A percentile compares a stretch with the other conserved stretches of the same genome.
Conservation (phyloP, 2,888 invertebrate genomes). For the Cenopis cana region DNA sequence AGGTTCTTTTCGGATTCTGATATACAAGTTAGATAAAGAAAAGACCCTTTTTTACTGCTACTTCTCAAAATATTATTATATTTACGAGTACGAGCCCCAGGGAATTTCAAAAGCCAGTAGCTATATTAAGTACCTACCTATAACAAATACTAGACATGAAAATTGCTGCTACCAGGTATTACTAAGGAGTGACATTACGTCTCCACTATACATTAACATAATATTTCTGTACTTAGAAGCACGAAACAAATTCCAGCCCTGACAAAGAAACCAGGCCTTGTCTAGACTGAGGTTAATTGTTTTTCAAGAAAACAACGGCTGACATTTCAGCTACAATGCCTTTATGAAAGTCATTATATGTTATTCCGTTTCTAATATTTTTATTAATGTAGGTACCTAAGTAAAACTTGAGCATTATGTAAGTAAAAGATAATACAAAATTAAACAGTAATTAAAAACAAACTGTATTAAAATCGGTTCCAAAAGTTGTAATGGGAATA, state of each 20-base stretch:
- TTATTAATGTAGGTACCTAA: too few relatives aligned
- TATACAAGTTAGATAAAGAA: too few relatives aligned
- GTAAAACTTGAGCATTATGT: too few relatives aligned
- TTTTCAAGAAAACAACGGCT: background rate
- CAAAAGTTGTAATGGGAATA: background rate
- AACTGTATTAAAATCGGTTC: background rate
- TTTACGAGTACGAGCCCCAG: background rate
- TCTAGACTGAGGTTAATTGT: conserved; percentile 17
- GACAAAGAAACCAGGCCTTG: conserved; percentile 17
- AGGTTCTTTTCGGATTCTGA: too few relatives aligned
- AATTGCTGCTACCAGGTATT: background rate
- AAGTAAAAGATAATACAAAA: background rate
- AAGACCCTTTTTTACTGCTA: too few relatives aligned
- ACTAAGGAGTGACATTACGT: too few relatives aligned
- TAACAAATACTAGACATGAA: background rate
- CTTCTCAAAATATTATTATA: background rate
- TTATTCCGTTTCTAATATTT: background rate
- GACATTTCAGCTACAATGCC: background rate
- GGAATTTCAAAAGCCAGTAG: background rate
- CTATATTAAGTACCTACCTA: background rate
- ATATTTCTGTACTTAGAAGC: background rate
- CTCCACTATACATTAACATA: background rate
- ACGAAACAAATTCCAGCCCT: background rate
- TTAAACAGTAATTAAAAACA: background rate
- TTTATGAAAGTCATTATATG: background rate